Evolutionary conservation across 2,888 invertebrate genomes (phyloP), one percentile per base, ranked within the genome.

Genomic region (Pammene aurita): DNA sequence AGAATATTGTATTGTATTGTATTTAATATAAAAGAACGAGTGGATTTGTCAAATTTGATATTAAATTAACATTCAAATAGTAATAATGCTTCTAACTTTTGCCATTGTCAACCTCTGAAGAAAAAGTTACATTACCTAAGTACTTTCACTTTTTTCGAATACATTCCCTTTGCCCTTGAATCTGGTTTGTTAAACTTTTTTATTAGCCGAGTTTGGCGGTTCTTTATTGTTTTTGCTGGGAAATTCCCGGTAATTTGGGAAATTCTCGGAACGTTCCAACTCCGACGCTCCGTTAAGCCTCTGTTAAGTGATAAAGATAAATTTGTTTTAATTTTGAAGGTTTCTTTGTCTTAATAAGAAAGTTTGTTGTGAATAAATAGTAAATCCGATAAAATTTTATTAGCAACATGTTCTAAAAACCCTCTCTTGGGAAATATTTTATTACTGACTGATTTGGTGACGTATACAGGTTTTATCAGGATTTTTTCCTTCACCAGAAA

Each of bases 291-390:
- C 11, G 48, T 66, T 52, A 52, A 13, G 52, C 52, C 38, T 35
- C 44, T 62, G 67, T n/a, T 67, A 61, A 67, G 67, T 67, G 62
- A 62, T 56, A 16, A 48, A 48, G 44, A 46, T 5, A 41, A 67
- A 67, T 38, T 67, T 67, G 55, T 48, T 61, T 48, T 26, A 55
- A 67, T 56, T 34, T 54, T 41, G 38, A 55, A 41, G 38, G 34
- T 67, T 61, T 55, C 26, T 44, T 38, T 50, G 18, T 41, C 50
- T 11, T 9, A 13, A 61, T 9, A 6, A 38, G 7, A 13, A 26
- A 26, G 26, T 26, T 26, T 26, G 4, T 4, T 26, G 26, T 26
- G 26, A 26, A 26, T 26, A 26, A 26, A 26, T 26, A n/a, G n/a
- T n/a, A 4, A 26, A 26, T 2, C 26, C 26, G 26, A 26, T 4